Evolutionary conservation across 1,140 invertebrate genomes (phyloP).

Genomic region (Parapsyche elsis): DNA sequence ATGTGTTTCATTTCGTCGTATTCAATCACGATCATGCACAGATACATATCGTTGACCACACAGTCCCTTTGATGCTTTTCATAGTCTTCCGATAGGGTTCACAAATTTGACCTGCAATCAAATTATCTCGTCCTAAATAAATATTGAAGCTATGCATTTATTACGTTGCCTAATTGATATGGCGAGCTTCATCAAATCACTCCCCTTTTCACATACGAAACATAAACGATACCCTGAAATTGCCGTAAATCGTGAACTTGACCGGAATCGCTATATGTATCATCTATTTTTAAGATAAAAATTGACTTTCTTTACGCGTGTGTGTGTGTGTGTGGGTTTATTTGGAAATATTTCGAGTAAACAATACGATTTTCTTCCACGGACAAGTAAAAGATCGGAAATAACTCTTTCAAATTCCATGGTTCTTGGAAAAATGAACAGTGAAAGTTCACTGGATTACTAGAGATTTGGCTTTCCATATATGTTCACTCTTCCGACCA

Average conservation of each 20-base stretch:
- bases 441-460: slow-evolving; percentile 14
- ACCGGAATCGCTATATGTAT: too few relatives aligned
- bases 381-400: slow-evolving; percentile 37
- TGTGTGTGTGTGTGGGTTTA: neutral
- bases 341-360: neutral
- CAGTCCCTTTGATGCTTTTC: slow-evolving; percentile 5
- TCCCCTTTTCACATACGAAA: neutral
- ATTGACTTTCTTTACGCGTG: neutral
- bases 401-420: slow-evolving; percentile 40
- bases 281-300: neutral
- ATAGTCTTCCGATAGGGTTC: neutral
- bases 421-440: slow-evolving; percentile 39
- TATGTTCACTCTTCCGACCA: slow-evolving; percentile 8
- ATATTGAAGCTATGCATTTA: slow-evolving; percentile 19
- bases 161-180: neutral
- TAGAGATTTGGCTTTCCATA: slow-evolving; percentile 24
- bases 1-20: neutral
- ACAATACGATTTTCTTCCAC: slow-evolving; percentile 9
- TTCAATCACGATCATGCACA: neutral
- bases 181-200: neutral
- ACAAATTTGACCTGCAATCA: slow-evolving; percentile 15
- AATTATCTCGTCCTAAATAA: slow-evolving; percentile 18
- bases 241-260: too few relatives aligned
- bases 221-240: neutral
- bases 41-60: neutral